Base-by-base conservation (phyloP, 2,888 invertebrate genomes). In the Ophraella communa region DNA sequence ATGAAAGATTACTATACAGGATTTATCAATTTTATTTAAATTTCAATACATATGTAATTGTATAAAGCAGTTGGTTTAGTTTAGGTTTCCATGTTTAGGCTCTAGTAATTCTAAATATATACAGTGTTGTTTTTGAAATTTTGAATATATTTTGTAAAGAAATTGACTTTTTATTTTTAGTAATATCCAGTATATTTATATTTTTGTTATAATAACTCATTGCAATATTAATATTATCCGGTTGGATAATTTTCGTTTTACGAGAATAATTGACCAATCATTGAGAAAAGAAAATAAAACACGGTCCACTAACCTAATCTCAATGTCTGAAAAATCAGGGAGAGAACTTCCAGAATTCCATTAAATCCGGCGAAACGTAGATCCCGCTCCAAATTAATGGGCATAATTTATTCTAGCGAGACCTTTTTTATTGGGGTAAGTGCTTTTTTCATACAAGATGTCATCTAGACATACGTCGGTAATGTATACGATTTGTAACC, bases 401-500 rank as follows among this genome's bases (percentile, higher is more conserved):
- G 21, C 42, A 54, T 62, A 57, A 65, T 65, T 58, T 65, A 58
- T 53, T 54, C 54, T 14, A 62, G 58, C 62, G 62, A 39, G 59
- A 61, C 42, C 53, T 55, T 61, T 69, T 63, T 69, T 66, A 67
- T 69, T 63, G 67, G 53, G 53, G 45, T 69, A 55, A 69, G 62
- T 66, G 69, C 66, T 65, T 69, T 65, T 62, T 64, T 67, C 63
- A 67, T 69, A 60, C 61, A 61, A 59, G 63, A 66, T 58, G 64
- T 65, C 66, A 62, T 57, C 65, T 51, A 69, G 66, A 66, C 61
- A 69, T 58, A 66, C 59, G 54, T 44, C 51, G 57, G 64, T 69
- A 69, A 69, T 69, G 66, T 54, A 63, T 55, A 53, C 67, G 66
- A 69, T 69, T 69, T 68, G 64, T 66, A 68, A 59, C 62, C 49